A percentile compares a stretch with the other conserved stretches of the same genome.
Conservation (phyloP, 2,888 invertebrate genomes). For the Lithophane semibrunnea region DNA sequence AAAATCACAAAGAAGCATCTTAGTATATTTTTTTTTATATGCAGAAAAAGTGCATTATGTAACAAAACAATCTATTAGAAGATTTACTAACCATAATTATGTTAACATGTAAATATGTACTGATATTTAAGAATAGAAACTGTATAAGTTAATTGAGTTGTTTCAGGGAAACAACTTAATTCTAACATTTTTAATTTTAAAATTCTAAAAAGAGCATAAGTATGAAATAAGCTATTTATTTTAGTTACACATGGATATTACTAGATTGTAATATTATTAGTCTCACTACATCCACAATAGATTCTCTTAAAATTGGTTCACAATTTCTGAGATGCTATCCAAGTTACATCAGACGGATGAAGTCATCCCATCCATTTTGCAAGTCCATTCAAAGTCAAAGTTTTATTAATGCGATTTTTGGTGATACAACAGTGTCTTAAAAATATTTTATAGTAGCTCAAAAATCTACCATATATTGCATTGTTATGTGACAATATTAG, state of each 20-base stretch:
- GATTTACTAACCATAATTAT: not conserved
- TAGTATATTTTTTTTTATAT: not conserved
- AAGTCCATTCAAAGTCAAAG: no score
- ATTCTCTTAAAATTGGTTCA: conserved; percentile 6
- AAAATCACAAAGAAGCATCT: not conserved
- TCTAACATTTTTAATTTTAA: not conserved
- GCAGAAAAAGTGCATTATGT: conserved; percentile 36
- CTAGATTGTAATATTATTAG: no score
- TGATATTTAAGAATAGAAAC: not conserved
- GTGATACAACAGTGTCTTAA: no score
- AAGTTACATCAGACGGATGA: conserved; percentile 27
- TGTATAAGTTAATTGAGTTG: not conserved
- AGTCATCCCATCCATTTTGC: not conserved
- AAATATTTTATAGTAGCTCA: no score
- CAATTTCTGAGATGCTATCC: not conserved
- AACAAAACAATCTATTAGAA: not conserved
- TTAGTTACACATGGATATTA: not conserved
- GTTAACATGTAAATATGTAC: no score
- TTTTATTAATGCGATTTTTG: no score
- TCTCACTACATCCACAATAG: not conserved
- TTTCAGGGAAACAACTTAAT: not conserved
- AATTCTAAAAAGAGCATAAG: no score
- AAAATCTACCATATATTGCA: no score
- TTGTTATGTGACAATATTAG: no score
- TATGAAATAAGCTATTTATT: not conserved